Evolutionary conservation across 1,140 invertebrate genomes (phyloP), one percentile per base, ranked within the genome.

Genomic region (Hesperophylax magnus): DNA sequence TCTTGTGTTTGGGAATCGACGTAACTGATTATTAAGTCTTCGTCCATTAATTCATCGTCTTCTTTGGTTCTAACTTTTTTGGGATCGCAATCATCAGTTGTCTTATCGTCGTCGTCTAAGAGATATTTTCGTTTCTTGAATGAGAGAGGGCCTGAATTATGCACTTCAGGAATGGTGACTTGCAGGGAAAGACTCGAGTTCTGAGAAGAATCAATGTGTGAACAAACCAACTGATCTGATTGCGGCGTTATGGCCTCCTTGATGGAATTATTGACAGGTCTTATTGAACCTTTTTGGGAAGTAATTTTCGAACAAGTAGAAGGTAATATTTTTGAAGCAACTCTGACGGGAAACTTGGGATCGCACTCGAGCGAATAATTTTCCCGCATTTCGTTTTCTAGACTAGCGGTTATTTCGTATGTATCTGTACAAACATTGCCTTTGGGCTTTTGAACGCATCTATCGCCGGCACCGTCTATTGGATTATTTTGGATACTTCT

Each of bases 341-440:
- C 18, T n/a, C 65, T 15, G 11, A n/a, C 6, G 7, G 34, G 31
- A 69, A 39, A 6, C 18, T 15, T 14, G 17, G 31, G 65, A 18
- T 69, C 15, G 34, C n/a, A 4, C 18, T 69, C 65, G 65, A 69
- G 6, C 20, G 39, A 34, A 47, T 69, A 31, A 47, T 69, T 17
- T 69, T 69, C 31, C 11, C 27, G 27, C 65, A 69, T 69, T 69
- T 69, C 65, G 17, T 69, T 69, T 69, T 69, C 65, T 18, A 69
- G 18, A 34, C 65, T 69, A n/a, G 27, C 65, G 18, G 65, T 69
- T 69, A 69, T 69, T 39, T 69, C 65, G 7, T 69, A 69, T 6
- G 17, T 52, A n/a, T 69, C 65, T 7, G 31, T 69, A 34, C 34
- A 52, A 47, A 17, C 7, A 17, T 69, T 8, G 18, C 9, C 31